These are phyloP conservation scores for Calyptomena viridis DNA, from an alignment of 2,113 vertebrate species.

Conservation along the genomic window DNA sequence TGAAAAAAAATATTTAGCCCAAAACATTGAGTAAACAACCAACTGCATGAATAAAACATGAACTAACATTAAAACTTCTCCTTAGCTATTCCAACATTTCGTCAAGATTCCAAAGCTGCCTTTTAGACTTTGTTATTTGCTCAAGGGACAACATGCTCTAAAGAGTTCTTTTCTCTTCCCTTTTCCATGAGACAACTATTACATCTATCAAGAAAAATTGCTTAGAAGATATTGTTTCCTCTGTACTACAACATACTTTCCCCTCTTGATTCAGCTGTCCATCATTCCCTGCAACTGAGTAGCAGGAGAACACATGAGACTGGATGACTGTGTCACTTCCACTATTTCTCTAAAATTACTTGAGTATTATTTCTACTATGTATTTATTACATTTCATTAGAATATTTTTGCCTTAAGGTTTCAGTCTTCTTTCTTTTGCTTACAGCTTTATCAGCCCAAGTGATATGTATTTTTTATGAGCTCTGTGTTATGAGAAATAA, in stretches of 20 bases:
- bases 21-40: not conserved
- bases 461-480: slow-evolving; percentile 3
- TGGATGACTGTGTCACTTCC: not conserved
- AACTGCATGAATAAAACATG: not conserved
- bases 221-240: not conserved
- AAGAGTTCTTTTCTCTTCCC: not conserved
- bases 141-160: not conserved
- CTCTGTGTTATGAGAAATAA: not conserved
- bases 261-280: not conserved
- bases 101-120: not conserved
- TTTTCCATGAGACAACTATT: not conserved
- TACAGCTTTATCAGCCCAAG: not conserved
- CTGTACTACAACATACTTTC: not conserved
- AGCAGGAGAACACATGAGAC: not conserved
- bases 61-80: not conserved
- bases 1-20: not conserved
- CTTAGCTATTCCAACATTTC: not conserved
- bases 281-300: not conserved
- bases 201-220: not conserved
- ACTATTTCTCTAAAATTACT: not conserved
- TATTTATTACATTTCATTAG: not conserved
- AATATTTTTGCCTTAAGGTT: not conserved
- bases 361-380: not conserved
- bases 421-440: not conserved
- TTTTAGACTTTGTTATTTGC: not conserved